Evolutionary conservation across 2,888 invertebrate species (phyloP), one percentile per base, ranked within the genome.

Genomic region (Nephrotoma flavescens): DNA sequence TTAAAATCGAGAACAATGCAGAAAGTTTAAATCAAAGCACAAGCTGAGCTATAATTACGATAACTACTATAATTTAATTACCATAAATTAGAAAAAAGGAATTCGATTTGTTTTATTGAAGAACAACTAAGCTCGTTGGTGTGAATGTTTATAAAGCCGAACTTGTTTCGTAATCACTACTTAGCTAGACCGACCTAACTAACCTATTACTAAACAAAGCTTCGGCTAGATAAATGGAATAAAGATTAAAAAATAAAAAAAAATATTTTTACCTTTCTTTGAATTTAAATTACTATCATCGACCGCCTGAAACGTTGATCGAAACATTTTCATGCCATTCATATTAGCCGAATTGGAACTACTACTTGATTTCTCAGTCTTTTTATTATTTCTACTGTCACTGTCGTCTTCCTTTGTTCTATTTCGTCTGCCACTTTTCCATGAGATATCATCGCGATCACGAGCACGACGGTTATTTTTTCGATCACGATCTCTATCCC

Each of bases 251-350:
- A 52, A 15, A 15, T 52, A 52, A 83, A n/a, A 41, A 83, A 6
- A 83, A 47, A 47, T 47, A 47, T 1, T 83, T 15, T 41, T 84
- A 44, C 71, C 86, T 83, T 71, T 87, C 87, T 88, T 87, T 87
- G 88, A 87, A 86, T 83, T 87, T 86, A 41, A 41, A 86, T 52
- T 57, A 31, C 11, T 52, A 11, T 41, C 86, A 4, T 88, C 88
- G 83, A 89, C 86, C 3, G 88, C 87, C 87, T 88, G 88, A 88
- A 89, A 89, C 41, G 89, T 88, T 15, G 88, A 87, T 86, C 88
- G 89, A 86, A 89, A 88, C 87, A 87, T 88, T 42, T 87, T 86
- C 86, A 86, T 86, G 15, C 15, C 57, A 86, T 52, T 86, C 11
- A 45, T 31, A 71, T 4, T 71, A 15, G 15, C 31, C 19, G 85